Conservation (phyloP, 2,888 invertebrate genomes). For the Meliscaeva auricollis region DNA sequence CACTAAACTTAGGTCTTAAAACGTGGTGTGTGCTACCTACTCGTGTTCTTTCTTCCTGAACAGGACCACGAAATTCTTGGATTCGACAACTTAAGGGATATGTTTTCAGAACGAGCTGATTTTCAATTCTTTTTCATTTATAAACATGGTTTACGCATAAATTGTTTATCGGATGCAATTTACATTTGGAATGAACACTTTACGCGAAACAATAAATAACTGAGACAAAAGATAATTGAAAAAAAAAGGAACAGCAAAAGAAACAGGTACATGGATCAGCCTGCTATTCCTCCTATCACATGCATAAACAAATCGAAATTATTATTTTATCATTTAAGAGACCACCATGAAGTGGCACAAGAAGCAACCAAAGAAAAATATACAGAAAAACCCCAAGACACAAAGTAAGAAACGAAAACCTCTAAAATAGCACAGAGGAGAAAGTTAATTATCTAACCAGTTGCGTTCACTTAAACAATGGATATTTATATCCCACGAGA, state of each 20-base stretch:
- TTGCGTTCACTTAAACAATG: constrained; percentile 71
- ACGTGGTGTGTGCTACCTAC: too few species aligned
- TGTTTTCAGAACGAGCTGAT: too few species aligned
- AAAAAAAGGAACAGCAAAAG: constrained; percentile 47
- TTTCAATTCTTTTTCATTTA: too few species aligned
- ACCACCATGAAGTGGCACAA: not conserved
- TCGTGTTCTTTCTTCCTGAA: too few species aligned
- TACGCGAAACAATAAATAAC: constrained; percentile 5
- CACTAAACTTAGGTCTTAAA: too few species aligned
- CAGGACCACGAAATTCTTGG: too few species aligned
- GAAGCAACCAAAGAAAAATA: not conserved
- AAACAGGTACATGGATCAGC: constrained; percentile 16
- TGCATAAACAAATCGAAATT: constrained; percentile 59
- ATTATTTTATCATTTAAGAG: constrained; percentile 66
- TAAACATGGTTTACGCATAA: too few species aligned
- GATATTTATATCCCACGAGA: constrained; percentile 69
- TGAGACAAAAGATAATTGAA: constrained; percentile 33
- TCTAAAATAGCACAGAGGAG: constrained; percentile 56
- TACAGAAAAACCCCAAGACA: not conserved
- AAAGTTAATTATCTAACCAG: constrained; percentile 75
- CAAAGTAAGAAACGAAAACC: constrained; percentile 12
- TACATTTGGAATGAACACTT: constrained; percentile 6
- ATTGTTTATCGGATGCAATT: constrained; percentile 1
- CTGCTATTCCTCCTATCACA: not conserved
- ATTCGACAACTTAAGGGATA: too few species aligned